Evolutionary conservation across 2,113 vertebrate genomes (phyloP), one percentile per base, ranked within the genome.

Genomic region (Chionomys nivalis): DNA sequence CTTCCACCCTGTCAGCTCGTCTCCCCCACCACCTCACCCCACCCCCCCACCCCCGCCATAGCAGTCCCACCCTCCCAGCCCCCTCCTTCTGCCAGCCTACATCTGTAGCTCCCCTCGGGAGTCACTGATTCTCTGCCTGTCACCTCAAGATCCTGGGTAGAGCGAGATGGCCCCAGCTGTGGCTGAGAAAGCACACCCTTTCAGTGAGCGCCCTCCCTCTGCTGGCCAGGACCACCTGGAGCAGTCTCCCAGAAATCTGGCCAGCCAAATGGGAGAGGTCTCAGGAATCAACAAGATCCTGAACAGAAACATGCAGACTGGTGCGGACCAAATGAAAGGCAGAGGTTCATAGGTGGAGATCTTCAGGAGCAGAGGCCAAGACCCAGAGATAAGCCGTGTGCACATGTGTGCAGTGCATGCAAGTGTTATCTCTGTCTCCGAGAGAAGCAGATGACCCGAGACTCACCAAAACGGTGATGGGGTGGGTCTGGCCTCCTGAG

Each of bases 101-200:
- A 92, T 90, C 97, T 83, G 86, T 82, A 24, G 44, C 92, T 9
- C 87, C 7, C 6, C 65, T 12, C 0, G 78, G 95, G 75, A 70
- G 90, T 42, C 76, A 95, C 97, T 70, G 97, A 97, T 91, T 95
- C 95, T 96, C 86, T 21, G 94, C 97, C 94, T 94, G 95, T 98
- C 98, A 95, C 96, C 91, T 97, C 93, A 96, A 98, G 98, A 98
- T 98, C 98, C 97, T 97, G 96, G 97, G 92, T 93, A 97, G 92
- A 85, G 42, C 39, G 9, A 49, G 97, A 98, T 96, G 94, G 97
- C 82, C 73, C 98, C 98, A 98, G 97, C 97, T 98, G 98, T 75
- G 2, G 73, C 68, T 89, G 87, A 81, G 72, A 96, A 96, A 95
- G 21, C 58, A 96, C 79, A 47, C 94, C 97, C 96, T 93, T 82